Conservation (phyloP, 1,140 invertebrate genomes). For the Drosophila micromelanica region DNA sequence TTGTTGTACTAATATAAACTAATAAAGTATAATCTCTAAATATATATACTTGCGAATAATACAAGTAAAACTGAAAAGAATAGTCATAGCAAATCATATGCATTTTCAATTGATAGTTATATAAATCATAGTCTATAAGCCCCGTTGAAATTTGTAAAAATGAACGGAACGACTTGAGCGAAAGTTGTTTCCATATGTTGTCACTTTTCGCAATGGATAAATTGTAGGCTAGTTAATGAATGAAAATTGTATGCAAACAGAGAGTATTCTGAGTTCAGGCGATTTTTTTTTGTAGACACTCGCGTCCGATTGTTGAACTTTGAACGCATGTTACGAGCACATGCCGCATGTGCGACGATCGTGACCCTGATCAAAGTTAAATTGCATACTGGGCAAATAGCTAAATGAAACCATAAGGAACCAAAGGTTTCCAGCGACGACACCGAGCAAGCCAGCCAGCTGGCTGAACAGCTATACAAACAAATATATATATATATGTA, state of each 20-base stretch:
- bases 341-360: slow-evolving; percentile 27
- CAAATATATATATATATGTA: too few relatives aligned
- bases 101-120: not conserved
- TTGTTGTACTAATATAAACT: not conserved
- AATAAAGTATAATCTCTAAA: too few relatives aligned
- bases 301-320: slow-evolving; percentile 26
- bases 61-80: not conserved
- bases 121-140: not conserved
- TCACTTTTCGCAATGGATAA: slow-evolving; percentile 20
- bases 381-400: slow-evolving; percentile 11
- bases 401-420: slow-evolving; percentile 26
- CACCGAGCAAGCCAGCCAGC: not conserved
- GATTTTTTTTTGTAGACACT: not conserved
- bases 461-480: slow-evolving; percentile 12
- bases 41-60: too few relatives aligned
- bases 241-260: slow-evolving; percentile 39
- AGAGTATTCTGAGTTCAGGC: slow-evolving; percentile 15
- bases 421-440: slow-evolving; percentile 41
- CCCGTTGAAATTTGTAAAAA: not conserved
- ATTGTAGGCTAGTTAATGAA: slow-evolving; percentile 56
- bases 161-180: not conserved
- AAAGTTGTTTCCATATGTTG: slow-evolving; percentile 30
- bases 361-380: slow-evolving; percentile 55
- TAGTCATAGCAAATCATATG: too few relatives aligned
- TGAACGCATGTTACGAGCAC: slow-evolving; percentile 17